These are phyloP conservation scores for Patagioenas fasciata DNA, from an alignment of 2,113 vertebrate genomes.

Conservation along the genomic window DNA sequence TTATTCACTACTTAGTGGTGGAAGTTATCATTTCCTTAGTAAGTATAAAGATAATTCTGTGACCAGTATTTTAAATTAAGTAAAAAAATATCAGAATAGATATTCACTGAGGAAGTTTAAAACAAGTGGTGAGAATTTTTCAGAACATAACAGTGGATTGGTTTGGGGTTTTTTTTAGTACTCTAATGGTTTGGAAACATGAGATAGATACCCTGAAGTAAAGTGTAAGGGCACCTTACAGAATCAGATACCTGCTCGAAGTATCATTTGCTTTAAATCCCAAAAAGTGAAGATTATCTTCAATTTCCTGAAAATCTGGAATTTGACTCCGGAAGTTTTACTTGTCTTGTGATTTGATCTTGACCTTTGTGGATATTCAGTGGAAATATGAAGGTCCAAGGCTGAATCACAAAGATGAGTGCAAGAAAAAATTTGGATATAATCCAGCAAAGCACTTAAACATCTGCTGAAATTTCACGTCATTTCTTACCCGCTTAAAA, in stretches of 20 bases:
- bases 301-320: not conserved
- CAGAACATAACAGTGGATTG: not conserved
- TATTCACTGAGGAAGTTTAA: not conserved
- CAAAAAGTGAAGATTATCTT: not conserved
- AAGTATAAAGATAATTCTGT: not conserved
- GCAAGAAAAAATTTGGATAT: not conserved
- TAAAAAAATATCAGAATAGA: not conserved
- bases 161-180: not conserved
- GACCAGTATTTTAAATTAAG: not conserved
- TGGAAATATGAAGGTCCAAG: not conserved
- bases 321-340: not conserved
- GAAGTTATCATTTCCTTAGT: not conserved
- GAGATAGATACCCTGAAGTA: not conserved
- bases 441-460: not conserved
- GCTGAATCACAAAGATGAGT: not conserved
- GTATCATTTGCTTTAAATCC: not conserved
- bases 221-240: not conserved
- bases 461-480: not conserved
- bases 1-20: not conserved
- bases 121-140: not conserved
- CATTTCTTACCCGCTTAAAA: not conserved
- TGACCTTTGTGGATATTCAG: not conserved
- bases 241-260: not conserved
- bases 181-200: not conserved
- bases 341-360: not conserved